Evolutionary conservation across 2,888 invertebrate species (phyloP).

Genomic region (Pherbina coryleti): DNA sequence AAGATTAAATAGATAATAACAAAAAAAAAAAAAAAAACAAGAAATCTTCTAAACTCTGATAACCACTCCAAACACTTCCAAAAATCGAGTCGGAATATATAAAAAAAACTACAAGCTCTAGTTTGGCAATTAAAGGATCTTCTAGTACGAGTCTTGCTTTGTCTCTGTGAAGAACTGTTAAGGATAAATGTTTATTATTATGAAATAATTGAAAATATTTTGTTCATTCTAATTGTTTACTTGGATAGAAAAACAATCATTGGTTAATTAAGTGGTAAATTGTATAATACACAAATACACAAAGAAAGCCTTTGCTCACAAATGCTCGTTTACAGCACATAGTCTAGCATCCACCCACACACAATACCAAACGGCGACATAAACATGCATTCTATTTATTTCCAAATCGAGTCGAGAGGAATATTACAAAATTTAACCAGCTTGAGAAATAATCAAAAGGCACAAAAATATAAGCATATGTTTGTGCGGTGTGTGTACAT

Average conservation of each 20-base stretch:
- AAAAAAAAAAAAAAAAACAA: no score
- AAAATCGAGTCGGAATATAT: no score
- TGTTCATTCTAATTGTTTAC: neutral
- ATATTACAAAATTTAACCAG: neutral
- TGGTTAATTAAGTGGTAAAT: neutral
- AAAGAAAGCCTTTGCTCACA: neutral
- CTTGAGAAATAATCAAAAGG: neutral
- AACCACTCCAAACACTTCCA: no score
- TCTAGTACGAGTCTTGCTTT: no score
- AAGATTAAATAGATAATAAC: no score
- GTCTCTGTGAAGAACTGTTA: no score
- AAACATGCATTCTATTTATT: neutral
- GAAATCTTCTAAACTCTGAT: no score
- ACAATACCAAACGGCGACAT: neutral
- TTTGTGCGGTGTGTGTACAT: neutral
- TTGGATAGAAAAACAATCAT: neutral
- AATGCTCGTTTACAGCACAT: neutral
- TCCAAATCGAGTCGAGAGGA: neutral
- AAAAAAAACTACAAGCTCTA: no score
- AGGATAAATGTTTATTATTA: neutral
- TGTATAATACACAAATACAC: neutral
- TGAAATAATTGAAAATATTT: neutral
- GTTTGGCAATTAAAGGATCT: no score
- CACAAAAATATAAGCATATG: neutral
- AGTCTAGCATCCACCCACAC: neutral